Evolutionary conservation across 2,888 invertebrate species (phyloP).

Genomic region (Hypomecis atomaria): DNA sequence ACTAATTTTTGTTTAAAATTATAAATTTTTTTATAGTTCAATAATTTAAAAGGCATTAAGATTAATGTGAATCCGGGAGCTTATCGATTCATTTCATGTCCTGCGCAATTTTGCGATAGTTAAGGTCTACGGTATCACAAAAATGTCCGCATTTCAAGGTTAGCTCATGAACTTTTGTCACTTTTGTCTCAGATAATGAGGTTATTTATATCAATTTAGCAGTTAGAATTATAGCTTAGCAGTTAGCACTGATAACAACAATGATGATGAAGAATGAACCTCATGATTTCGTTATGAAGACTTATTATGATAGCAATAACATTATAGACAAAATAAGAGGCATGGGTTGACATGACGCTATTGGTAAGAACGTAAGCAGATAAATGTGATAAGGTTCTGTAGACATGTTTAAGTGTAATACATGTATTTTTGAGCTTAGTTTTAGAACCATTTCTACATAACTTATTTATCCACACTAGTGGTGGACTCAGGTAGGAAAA

Average conservation of each 20-base stretch:
- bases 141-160: conserved; percentile 5
- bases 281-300: background rate
- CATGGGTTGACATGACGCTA: conserved; percentile 22
- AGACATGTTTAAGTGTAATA: too few species aligned
- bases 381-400: too few species aligned
- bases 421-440: too few species aligned
- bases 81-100: conserved; percentile 13
- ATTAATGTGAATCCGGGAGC: background rate
- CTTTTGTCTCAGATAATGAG: background rate
- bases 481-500: too few species aligned
- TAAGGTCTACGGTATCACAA: conserved; percentile 9
- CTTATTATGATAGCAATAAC: background rate
- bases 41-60: too few species aligned
- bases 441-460: too few species aligned
- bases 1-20: too few species aligned
- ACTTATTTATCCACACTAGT: too few species aligned
- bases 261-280: background rate
- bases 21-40: too few species aligned
- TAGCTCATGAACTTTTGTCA: conserved; percentile 7
- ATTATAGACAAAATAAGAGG: conserved; percentile 1
- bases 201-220: background rate
- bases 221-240: background rate
- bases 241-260: conserved; percentile 6
- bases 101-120: conserved; percentile 16
- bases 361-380: too few species aligned